Conservation (phyloP, 1,140 invertebrate species). For the Battus philenor region DNA sequence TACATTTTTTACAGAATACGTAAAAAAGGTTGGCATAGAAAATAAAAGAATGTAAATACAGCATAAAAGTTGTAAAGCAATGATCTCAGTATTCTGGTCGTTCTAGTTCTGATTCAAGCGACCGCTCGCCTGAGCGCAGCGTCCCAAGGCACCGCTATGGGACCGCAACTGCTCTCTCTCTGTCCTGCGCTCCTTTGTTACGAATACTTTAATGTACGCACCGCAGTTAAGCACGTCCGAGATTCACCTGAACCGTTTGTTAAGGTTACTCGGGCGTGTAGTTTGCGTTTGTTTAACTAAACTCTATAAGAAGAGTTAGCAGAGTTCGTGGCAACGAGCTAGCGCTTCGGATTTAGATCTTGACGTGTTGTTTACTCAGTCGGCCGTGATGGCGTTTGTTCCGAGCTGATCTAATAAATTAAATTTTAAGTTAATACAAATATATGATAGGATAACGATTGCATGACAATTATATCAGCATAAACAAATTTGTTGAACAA, state of each 20-base stretch:
- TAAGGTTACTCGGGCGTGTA: slow-evolving; percentile 38
- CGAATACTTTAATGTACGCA: slow-evolving; percentile 29
- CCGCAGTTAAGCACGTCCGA: slow-evolving; percentile 28
- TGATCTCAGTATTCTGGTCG: no score
- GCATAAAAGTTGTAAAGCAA: no score
- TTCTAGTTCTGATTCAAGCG: no score
- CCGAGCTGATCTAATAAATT: not conserved
- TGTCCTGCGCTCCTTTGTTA: slow-evolving; percentile 53
- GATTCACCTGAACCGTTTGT: slow-evolving; percentile 48
- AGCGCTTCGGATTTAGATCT: slow-evolving; percentile 29
- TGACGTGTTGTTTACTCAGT: slow-evolving; percentile 29
- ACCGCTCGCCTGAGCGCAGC: no score
- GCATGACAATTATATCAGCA: no score
- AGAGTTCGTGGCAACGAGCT: slow-evolving; percentile 18
- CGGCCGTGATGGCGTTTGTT: not conserved
- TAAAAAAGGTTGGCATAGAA: no score
- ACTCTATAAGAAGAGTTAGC: slow-evolving; percentile 41
- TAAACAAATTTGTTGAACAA: no score
- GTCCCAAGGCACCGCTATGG: slow-evolving; percentile 50
- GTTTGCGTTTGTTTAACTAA: slow-evolving; percentile 54
- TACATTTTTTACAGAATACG: no score
- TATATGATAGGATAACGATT: no score
- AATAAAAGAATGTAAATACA: no score
- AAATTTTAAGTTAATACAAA: no score
- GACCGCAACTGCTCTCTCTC: slow-evolving; percentile 51